Conservation (phyloP, 2,113 vertebrate genomes). For the Guaruba guarouba region DNA sequence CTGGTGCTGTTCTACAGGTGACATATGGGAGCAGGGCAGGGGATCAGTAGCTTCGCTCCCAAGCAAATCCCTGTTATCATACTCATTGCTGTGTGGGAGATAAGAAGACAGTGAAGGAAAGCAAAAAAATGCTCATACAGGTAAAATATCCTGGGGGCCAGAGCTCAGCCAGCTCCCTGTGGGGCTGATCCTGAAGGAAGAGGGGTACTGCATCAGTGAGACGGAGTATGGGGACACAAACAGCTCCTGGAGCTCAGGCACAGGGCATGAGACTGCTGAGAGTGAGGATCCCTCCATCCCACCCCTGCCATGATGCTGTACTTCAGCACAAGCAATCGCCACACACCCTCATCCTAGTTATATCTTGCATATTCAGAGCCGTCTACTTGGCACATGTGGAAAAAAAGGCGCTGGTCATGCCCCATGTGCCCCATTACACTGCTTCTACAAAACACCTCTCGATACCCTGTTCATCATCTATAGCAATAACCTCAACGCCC, state of each 20-base stretch:
- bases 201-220: background rate
- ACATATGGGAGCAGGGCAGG: background rate
- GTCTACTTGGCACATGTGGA: background rate
- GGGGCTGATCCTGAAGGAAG: background rate
- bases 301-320: background rate
- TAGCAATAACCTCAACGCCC: background rate
- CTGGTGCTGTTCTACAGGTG: background rate
- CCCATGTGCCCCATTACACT: background rate
- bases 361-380: background rate
- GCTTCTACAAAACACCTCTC: background rate
- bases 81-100: background rate
- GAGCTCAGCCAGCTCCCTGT: background rate
- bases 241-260: background rate
- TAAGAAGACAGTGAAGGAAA: background rate
- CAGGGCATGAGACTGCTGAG: background rate
- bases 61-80: background rate
- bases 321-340: background rate
- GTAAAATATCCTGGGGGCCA: background rate
- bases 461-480: background rate
- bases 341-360: background rate
- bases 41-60: background rate
- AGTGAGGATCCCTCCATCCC: background rate
- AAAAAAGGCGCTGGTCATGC: accelerated
- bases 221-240: accelerated
- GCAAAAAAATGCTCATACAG: background rate